Conservation (phyloP, 2,113 vertebrate species). For the Prunella himalayana region DNA sequence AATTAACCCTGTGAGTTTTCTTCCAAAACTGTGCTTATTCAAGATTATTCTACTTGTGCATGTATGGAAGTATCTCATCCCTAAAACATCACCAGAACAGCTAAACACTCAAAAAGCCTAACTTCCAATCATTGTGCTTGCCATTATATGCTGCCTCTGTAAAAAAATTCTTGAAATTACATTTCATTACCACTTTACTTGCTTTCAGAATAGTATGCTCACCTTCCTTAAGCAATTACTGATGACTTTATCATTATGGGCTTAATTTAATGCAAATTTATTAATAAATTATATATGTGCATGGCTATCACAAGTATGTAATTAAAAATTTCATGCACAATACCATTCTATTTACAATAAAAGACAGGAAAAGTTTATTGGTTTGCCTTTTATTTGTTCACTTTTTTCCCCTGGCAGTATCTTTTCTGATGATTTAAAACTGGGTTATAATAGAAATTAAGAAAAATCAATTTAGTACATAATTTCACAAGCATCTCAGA, state of each 20-base stretch:
- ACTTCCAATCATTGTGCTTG: not conserved
- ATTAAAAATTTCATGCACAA: accelerated
- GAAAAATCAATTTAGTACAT: not conserved
- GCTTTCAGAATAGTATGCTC: not conserved
- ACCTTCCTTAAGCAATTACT: not conserved
- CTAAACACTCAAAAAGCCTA: not conserved
- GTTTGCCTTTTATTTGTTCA: not conserved
- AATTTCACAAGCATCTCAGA: not conserved
- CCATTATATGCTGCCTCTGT: not conserved
- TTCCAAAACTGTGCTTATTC: not conserved
- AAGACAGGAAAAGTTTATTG: not conserved
- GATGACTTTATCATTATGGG: not conserved
- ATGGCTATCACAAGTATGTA: not conserved
- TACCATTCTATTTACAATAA: not conserved
- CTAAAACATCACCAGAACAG: not conserved
- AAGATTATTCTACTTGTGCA: not conserved
- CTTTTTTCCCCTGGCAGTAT: not conserved
- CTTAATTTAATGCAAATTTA: not conserved
- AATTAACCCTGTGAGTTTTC: not conserved
- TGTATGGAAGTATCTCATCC: not conserved
- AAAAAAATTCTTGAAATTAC: not conserved
- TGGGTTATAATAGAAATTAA: not conserved
- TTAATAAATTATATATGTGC: not conserved
- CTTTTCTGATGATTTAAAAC: not conserved
- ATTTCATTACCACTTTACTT: not conserved